Base-by-base conservation (phyloP, 2,888 invertebrate species). In the Vesta saturnalis region DNA sequence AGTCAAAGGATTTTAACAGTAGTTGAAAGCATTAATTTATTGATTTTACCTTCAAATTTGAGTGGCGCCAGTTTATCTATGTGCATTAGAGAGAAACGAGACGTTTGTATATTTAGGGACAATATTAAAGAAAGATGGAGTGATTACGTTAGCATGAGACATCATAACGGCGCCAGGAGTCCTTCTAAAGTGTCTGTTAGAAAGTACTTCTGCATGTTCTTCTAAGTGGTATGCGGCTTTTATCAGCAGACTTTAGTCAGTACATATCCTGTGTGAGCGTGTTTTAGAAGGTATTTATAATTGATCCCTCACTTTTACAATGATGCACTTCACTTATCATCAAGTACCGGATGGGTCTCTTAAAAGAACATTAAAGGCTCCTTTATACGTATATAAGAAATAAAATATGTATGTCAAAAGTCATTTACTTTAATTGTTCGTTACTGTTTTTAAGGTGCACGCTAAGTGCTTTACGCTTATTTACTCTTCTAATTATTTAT, bases 141-240 rank as follows among this genome's bases (percentile, higher is more conserved):
- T 47, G 30, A 54, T 58, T 60, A 19, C 54, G 52, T 35, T 56
- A 47, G 65, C 43, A 46, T 65, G 65, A 65, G 65, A 65, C 60
- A 60, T 65, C 65, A 19, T 73, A 47, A 52, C 62, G 79, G 80
- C 79, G 79, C 80, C 80, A 78, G 69, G 69, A 73, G 43, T 55
- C 72, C 74, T 67, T 65, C 66, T 72, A 67, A 70, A 70, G 70
- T 67, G 79, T 79, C 79, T 79, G 76, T 71, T 72, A 72, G 70
- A 76, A 79, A 80, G 79, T 77, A 79, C 77, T 77, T 78, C 77
- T 78, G 76, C 76, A 74, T 78, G 79, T 80, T 76, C 74, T 70
- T 72, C 73, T 74, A 78, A 80, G 79, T 80, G 79, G 76, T 70
- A 67, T 72, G 65, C 58, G 69, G 69, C 64, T 76, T 80, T 78